Evolutionary conservation across 1,140 invertebrate genomes (phyloP), one percentile per base, ranked within the genome.

Genomic region (Hestina assimilis): DNA sequence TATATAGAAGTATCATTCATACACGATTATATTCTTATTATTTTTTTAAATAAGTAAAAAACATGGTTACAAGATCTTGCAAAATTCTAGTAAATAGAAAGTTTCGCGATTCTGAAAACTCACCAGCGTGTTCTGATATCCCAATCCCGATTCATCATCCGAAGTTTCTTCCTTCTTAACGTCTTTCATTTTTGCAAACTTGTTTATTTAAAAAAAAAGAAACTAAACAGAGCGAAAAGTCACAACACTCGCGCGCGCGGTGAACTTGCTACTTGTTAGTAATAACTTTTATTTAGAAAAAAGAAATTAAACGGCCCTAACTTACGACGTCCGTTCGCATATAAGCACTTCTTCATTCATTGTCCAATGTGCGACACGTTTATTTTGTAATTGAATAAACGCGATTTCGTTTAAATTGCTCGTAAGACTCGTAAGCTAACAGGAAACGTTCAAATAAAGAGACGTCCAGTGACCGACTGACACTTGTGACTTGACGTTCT

Each of bases 121-220:
- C 81, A 95, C 94, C 92, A 95, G 91, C 40, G 94, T 95, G 72
- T 95, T 94, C 69, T 94, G 93, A 71, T 95, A 95, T 24, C 94
- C 94, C 61, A 95, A 79, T 41, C 93, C 93, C 43, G 90, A 90
- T 46, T 93, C 92, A 59, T 92, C 89, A 59, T 91, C 89, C 2
- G 87, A 89, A n/a, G 73, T 82, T 51, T 89, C 89, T 41, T 85
- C 79, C 50, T 85, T 84, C 50, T 65, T 69, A 40, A 74, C 48
- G 17, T 70, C 67, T 68, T 83, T 87, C 84, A 86, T 87, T 29
- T 68, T 80, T 31, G 65, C 35, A 64, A 51, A 66, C 68, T 51
- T 59, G 45, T 66, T 41, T 42, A 17, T 40, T 23, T 23, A 42
- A 51, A 42, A 31, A 23, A 63, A 46, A 63, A 48, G 38, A 60